Evolutionary conservation across 2,113 vertebrate species (phyloP), one percentile per base, ranked within the genome.

Genomic region (Bagarius yarrelli): DNA sequence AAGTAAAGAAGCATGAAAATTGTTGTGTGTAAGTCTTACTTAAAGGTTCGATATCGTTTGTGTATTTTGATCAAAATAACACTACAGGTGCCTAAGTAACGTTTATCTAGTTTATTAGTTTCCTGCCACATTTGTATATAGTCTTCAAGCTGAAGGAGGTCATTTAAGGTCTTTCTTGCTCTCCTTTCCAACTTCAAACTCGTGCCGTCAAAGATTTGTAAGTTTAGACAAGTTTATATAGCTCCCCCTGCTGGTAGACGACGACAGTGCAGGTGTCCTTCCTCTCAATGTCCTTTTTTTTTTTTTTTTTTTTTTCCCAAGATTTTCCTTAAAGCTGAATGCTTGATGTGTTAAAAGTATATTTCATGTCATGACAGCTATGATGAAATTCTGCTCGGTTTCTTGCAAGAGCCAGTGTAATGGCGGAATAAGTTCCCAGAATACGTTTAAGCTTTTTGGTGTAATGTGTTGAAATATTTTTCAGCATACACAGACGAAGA

Each of bases 201-300:
- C 32, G 0, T 67, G 40, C 64, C 50, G 77, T 76, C 55, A 4
- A 25, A 56, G 76, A 50, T 18, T 78, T 40, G n/a, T 44, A 21
- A 73, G 52, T 74, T 57, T 78, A 81, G 77, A 69, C 77, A 53
- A 76, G 71, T 40, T 80, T 18, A 74, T 55, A 36, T 59, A 83
- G 74, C 81, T 47, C 84, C 84, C 75, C 84, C 82, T 86, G 75
- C 84, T 86, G 84, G 84, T 74, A 72, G 53, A 57, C 50, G n/a
- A 9, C 21, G 57, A 25, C 9, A 57, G 57, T 82, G 52, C 76
- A 72, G 52, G 9, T 27, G 47, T 73, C 27, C 18, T 44, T 15
- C 30, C 55, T 63, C 11, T 34, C 34, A 19, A 18, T 77, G 18
- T 66, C 56, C 30, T 40, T n/a, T 21, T 11, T 57, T 59, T 36